Evolutionary conservation across 1,140 invertebrate species (phyloP).

Genomic region (Zaprionus nigranus): DNA sequence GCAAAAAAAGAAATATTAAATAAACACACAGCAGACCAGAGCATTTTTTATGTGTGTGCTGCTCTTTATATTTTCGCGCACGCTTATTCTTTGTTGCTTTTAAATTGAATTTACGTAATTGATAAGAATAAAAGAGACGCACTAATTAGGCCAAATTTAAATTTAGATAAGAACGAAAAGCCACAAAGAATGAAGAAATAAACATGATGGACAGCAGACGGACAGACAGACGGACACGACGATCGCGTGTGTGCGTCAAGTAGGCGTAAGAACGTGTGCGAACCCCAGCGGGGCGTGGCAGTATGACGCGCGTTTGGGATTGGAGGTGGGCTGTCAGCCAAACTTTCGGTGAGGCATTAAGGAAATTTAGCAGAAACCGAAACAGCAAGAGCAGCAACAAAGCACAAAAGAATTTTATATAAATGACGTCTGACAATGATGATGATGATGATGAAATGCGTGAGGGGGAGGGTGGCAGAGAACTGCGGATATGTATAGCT

Average conservation of each 20-base stretch:
- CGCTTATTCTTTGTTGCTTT: constrained; percentile 45
- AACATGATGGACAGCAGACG: not conserved
- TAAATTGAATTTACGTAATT: constrained; percentile 72
- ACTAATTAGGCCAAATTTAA: constrained; percentile 77
- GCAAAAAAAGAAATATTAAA: constrained; percentile 37
- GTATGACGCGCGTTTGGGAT: constrained; percentile 34
- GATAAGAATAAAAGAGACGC: constrained; percentile 66
- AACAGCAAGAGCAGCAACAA: too few relatives aligned
- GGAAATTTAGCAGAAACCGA: constrained; percentile 15
- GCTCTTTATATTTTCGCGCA: constrained; percentile 23
- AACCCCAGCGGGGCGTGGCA: constrained; percentile 31
- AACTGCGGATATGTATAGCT: constrained; percentile 1
- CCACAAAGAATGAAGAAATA: not conserved
- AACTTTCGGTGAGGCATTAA: constrained; percentile 24
- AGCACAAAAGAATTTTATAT: constrained; percentile 34
- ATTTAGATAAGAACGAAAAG: constrained; percentile 66
- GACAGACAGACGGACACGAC: not conserved
- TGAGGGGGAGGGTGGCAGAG: not conserved
- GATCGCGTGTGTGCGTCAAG: constrained; percentile 21
- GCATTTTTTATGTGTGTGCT: constrained; percentile 1
- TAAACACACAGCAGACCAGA: constrained; percentile 23
- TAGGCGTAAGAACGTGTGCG: constrained; percentile 28
- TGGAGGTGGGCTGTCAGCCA: constrained; percentile 42
- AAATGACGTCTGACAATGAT: constrained; percentile 18
- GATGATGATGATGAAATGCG: constrained; percentile 12